Evolutionary conservation across 1,140 invertebrate species (phyloP).

Genomic region (Protaetia brevitarsis): DNA sequence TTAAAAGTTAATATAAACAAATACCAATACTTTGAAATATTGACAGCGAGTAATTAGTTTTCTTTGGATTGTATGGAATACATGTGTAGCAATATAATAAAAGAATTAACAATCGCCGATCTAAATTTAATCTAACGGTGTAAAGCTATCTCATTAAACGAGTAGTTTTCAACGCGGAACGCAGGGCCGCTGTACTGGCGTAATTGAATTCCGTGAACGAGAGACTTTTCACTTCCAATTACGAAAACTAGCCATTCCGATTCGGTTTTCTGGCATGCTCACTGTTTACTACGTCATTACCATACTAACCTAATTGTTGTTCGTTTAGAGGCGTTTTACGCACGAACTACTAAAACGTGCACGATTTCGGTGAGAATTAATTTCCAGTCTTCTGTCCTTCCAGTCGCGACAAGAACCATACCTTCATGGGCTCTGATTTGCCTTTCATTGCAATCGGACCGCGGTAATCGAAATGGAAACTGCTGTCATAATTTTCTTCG

Average conservation of each 20-base stretch:
- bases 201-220: constrained; percentile 2
- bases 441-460: constrained; percentile 92
- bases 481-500: constrained; percentile 79
- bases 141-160: background rate
- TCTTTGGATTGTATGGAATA: too few relatives aligned
- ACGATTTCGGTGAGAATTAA: background rate
- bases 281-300: background rate
- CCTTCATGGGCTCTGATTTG: constrained; percentile 91
- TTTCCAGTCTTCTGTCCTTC: background rate
- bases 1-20: too few relatives aligned
- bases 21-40: too few relatives aligned
- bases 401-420: constrained; percentile 78
- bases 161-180: background rate
- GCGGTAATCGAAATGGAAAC: constrained; percentile 82
- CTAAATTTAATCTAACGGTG: background rate
- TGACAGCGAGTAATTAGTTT: too few relatives aligned
- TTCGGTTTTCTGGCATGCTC: background rate
- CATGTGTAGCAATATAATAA: background rate
- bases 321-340: background rate
- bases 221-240: constrained; percentile 9
- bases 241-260: background rate
- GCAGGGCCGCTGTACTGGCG: background rate
- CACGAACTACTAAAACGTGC: background rate
- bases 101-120: background rate
- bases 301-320: constrained; percentile 10